phyloP scores from a whole-genome alignment of 2,888 invertebrate genomes.

The Campaea margaritaria region DNA sequence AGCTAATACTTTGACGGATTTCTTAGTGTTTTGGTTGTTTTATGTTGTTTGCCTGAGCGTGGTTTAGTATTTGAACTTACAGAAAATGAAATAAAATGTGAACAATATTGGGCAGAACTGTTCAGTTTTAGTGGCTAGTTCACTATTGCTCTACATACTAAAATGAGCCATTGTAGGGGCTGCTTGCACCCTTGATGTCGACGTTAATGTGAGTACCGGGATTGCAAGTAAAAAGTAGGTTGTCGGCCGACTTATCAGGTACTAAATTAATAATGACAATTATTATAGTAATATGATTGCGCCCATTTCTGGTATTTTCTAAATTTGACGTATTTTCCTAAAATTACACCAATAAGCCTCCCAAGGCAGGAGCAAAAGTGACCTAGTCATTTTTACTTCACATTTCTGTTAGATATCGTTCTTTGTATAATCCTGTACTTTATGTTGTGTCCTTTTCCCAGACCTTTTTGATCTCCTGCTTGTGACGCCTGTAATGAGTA shows the following conservation, averaged over 20 bases:
- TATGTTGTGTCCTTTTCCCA: constrained; percentile 22
- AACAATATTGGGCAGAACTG: constrained; percentile 14
- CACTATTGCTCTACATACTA: neutral
- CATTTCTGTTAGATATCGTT: constrained; percentile 15
- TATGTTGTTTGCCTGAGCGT: constrained; percentile 39
- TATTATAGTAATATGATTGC: too few relatives aligned
- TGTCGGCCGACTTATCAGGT: too few relatives aligned
- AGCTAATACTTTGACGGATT: constrained; percentile 32
- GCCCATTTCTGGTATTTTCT: too few relatives aligned
- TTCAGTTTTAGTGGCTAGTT: neutral
- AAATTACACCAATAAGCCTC: too few relatives aligned
- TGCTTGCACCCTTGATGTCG: too few relatives aligned
- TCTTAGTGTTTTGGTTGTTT: constrained; percentile 33
- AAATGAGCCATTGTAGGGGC: neutral
- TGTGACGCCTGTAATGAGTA: constrained; percentile 10
- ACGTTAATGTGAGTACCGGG: too few relatives aligned
- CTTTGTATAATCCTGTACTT: constrained; percentile 1
- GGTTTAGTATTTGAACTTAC: constrained; percentile 18
- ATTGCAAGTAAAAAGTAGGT: too few relatives aligned
- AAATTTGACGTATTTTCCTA: neutral
- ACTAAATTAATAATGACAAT: too few relatives aligned
- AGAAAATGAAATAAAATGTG: constrained; percentile 4
- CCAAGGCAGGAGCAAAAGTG: neutral
- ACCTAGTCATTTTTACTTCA: neutral
- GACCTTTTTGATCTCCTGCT: constrained; percentile 18